phyloP scores from a whole-genome alignment of 1,140 invertebrate genomes.

The Dermatophagoides farinae region DNA sequence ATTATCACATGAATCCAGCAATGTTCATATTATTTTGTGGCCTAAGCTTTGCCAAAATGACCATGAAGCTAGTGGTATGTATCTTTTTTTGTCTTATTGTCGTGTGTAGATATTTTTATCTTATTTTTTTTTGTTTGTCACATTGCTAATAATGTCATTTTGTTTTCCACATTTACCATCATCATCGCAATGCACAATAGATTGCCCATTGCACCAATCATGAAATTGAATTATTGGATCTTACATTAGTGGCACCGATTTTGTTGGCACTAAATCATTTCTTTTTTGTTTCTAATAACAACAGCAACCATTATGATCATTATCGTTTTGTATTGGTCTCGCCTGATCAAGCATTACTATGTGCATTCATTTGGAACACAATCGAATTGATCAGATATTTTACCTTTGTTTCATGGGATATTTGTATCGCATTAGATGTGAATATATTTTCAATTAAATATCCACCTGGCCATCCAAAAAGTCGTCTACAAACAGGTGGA shows the following conservation, averaged over 20 bases:
- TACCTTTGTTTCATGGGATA: constrained; percentile 18
- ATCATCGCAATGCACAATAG: constrained; percentile 3
- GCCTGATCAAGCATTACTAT: constrained; percentile 16
- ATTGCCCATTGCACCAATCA: constrained; percentile 16
- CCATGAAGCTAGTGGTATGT: constrained; percentile 18
- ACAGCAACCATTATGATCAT: no score
- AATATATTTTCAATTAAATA: constrained; percentile 18
- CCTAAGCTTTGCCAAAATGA: constrained; percentile 18
- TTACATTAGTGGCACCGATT: constrained; percentile 15
- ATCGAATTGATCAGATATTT: constrained; percentile 20
- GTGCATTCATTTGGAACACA: constrained; percentile 17
- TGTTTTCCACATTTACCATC: no score
- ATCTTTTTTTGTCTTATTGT: background rate
- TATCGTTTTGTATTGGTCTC: constrained; percentile 5
- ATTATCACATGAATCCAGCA: constrained; percentile 14
- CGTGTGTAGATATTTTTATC: no score
- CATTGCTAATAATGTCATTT: no score
- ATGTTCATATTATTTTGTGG: constrained; percentile 17
- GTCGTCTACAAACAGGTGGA: constrained; percentile 12
- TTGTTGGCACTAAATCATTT: constrained; percentile 12
- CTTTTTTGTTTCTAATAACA: constrained; percentile 4
- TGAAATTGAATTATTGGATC: constrained; percentile 17
- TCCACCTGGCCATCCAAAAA: constrained; percentile 16
- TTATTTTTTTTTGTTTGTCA: background rate
- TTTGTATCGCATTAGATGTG: constrained; percentile 16